Evolutionary conservation across 2,888 invertebrate genomes (phyloP), one percentile per base, ranked within the genome.

Genomic region (Clanis bilineata): DNA sequence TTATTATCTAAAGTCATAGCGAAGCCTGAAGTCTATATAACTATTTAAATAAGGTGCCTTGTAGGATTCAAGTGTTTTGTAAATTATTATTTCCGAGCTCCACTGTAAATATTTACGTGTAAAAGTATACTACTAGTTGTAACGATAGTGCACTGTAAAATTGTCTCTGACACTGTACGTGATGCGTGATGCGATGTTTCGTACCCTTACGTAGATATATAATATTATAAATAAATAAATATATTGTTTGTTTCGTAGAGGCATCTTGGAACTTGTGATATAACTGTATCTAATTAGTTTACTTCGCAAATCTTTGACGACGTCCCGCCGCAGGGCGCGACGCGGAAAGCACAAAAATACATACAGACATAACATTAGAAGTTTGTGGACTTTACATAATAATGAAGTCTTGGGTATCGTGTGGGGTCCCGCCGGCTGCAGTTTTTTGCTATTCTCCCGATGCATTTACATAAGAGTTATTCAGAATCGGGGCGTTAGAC

Each of bases 211-310:
- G 79, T 87, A 86, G 83, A 83, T n/a, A n/a, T n/a, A n/a, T n/a
- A n/a, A n/a, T 79, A 82, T 36, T 80, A 77, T 51, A 77, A 80
- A 83, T 80, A 77, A 77, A 81, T 85, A 83, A 85, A 85, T 88
- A 86, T 88, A 88, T 87, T 90, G 87, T 91, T 89, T 88, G 86
- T 88, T 90, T 88, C 85, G 85, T 90, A 86, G 90, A 90, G 87
- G 87, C 89, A 87, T 90, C 87, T 89, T 90, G 88, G 86, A 86
- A 88, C 84, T 90, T 92, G 92, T 92, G 92, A 92, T 92, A 91
- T 88, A 90, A 88, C 83, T 87, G 86, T 90, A 86, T 89, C 83
- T 89, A 83, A 88, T 86, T 82, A 86, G 79, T 85, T 80, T 84
- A 85, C 76, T 83, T 81, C 77, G 80, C 82, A 83, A 85, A 82